These are phyloP conservation scores for Ursus arctos DNA, from an alignment of 2,113 vertebrate genomes.

Conservation along the genomic window DNA sequence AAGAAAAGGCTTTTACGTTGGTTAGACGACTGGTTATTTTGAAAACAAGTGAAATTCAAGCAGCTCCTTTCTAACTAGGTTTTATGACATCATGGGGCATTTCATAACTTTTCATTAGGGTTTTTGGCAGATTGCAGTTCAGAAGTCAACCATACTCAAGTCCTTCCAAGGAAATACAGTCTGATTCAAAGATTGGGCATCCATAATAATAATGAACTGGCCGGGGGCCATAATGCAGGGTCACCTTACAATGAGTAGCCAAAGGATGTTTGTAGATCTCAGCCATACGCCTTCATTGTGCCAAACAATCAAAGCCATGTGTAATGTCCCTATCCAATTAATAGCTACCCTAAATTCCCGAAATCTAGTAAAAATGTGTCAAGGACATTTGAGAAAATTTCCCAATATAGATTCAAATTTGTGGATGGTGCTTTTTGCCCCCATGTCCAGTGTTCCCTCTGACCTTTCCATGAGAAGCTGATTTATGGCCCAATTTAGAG, in stretches of 20 bases:
- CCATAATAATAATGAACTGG: slow-evolving; percentile 55
- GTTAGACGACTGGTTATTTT: background rate
- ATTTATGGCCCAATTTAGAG: background rate
- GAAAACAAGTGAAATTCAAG: slow-evolving; percentile 30
- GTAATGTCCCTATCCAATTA: background rate
- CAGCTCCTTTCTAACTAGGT: background rate
- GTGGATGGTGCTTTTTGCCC: background rate
- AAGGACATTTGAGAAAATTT: slow-evolving; percentile 53
- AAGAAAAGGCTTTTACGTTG: background rate
- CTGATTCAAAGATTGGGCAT: background rate
- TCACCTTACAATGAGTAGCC: slow-evolving; percentile 32
- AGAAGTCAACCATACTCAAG: slow-evolving; percentile 41
- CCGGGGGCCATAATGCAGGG: background rate
- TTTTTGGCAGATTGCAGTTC: background rate
- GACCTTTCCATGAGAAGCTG: background rate
- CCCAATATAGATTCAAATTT: slow-evolving; percentile 40
- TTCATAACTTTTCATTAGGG: slow-evolving; percentile 23
- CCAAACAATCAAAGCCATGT: background rate
- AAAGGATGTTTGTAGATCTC: slow-evolving; percentile 40
- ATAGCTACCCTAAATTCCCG: slow-evolving; percentile 22
- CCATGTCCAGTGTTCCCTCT: background rate
- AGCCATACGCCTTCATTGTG: background rate
- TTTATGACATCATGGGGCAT: background rate
- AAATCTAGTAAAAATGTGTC: slow-evolving; percentile 32
- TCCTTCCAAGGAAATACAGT: slow-evolving; percentile 38